Percentiles rank a stretch among this genome's conserved stretches.
Conservation (phyloP, 2,113 vertebrate genomes). For the Grammomys surdaster region DNA sequence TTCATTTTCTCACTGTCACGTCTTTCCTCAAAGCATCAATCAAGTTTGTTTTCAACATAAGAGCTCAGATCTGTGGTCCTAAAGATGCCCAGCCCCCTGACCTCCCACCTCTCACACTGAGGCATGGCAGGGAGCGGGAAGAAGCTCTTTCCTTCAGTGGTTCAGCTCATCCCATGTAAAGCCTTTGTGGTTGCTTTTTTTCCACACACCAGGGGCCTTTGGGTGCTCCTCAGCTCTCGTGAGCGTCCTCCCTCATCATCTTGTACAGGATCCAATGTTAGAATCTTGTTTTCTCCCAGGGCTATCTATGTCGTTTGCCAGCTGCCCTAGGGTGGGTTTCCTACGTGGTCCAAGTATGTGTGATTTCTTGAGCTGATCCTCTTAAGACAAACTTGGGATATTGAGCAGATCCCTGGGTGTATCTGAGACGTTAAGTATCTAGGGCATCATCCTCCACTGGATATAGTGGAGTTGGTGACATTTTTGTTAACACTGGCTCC, state of each 20-base stretch:
- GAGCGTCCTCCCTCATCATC: background rate
- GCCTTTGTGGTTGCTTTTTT: background rate
- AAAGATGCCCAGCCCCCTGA: too few relatives aligned
- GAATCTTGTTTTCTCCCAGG: background rate
- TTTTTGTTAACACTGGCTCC: background rate
- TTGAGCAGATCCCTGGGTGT: background rate
- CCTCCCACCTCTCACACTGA: background rate
- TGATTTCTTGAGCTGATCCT: background rate
- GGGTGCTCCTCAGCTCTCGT: background rate
- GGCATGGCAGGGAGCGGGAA: rapidly evolving
- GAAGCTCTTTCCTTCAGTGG: rapidly evolving
- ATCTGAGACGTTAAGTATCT: background rate
- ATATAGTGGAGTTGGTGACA: background rate
- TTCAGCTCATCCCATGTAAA: background rate
- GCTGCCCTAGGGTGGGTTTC: background rate
- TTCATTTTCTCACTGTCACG: constrained; percentile 17
- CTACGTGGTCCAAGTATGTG: background rate
- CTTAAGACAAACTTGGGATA: background rate
- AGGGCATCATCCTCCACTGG: background rate
- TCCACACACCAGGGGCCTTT: background rate
- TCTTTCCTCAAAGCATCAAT: constrained; percentile 25
- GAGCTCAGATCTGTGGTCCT: background rate
- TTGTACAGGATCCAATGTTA: background rate
- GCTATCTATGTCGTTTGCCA: background rate
- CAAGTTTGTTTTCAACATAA: background rate